Evolutionary conservation across 2,113 vertebrate genomes (phyloP), one percentile per base, ranked within the genome.

Genomic region (Dicrurus megarhynchus): DNA sequence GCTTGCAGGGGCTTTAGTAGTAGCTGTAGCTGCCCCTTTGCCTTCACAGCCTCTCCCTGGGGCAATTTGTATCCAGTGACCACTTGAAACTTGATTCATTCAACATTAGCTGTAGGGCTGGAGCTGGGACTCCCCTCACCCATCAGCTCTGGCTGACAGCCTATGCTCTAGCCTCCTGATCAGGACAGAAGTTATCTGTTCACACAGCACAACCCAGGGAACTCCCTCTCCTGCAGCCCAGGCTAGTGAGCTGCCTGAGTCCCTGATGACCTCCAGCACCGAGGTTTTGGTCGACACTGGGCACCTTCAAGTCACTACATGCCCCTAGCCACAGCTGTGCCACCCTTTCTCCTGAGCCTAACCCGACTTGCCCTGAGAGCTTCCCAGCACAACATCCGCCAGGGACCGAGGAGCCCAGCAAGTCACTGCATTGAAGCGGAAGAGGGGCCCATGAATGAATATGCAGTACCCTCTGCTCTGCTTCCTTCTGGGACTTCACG

Each of bases 391-490:
- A n/a, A 12, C n/a, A 32, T 8, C 84, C 19, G 4, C 67, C 44
- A 15, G 69, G 75, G 89, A 59, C 47, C 8, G 74, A 59, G 49
- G 85, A 69, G 82, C 89, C 47, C 89, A 57, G 87, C 63, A 67
- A 37, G 89, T 7, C 84, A 2, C 82, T 5, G 74, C 44, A 12
- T 0, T 13, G 84, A 65, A 76, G 59, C 46, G 49, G 59, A n/a
- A 70, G 70, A 70, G 73, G 33, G 49, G 52, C 68, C 82, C 69
- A 9, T 4, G 75, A 59, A 94, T 96, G 76, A 96, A 96, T 96
- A 94, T 90, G 83, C 80, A 94, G 73, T 68, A 89, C 73, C 76
- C 88, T 86, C 64, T 92, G 88, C 93, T 94, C 75, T 49, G 75
- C 85, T 86, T 59, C 76, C 91, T 76, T 65, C 76, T 30, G 75